Evolutionary conservation across 1,140 invertebrate genomes (phyloP).

Genomic region (Scaptodrosophila lebanonensis): DNA sequence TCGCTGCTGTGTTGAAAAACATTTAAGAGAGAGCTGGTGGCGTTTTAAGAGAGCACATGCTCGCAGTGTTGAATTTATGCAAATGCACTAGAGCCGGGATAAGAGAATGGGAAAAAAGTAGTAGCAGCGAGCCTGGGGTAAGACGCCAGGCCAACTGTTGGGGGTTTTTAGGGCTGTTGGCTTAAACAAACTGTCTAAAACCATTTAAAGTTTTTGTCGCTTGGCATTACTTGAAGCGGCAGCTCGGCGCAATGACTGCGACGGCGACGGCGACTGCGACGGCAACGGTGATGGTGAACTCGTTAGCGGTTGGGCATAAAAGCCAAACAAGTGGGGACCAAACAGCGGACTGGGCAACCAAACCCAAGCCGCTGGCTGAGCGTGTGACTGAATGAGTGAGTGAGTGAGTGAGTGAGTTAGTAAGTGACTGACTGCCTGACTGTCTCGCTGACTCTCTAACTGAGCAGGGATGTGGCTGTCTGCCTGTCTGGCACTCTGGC

Average conservation of each 20-base stretch:
- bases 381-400: no score
- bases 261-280: no score
- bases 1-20: constrained; percentile 14
- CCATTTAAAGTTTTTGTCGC: constrained; percentile 32
- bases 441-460: constrained; percentile 4
- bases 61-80: constrained; percentile 5
- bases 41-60: constrained; percentile 1
- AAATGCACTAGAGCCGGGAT: constrained; percentile 22
- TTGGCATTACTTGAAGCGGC: constrained; percentile 28
- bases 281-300: not conserved
- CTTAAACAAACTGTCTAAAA: constrained; percentile 33
- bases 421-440: constrained; percentile 25
- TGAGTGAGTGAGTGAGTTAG: no score
- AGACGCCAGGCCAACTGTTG: no score
- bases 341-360: no score
- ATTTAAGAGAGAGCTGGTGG: constrained; percentile 31
- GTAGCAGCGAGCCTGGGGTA: not conserved
- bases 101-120: constrained; percentile 2
- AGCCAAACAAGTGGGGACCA: constrained; percentile 1
- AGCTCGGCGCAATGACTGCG: no score
- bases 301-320: constrained; percentile 21
- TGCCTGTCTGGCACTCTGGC: constrained; percentile 18
- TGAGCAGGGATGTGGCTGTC: constrained; percentile 28
- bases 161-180: no score
- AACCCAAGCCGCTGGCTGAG: no score